Evolutionary conservation across 2,888 invertebrate genomes (phyloP).

Genomic region (Arge pagana): DNA sequence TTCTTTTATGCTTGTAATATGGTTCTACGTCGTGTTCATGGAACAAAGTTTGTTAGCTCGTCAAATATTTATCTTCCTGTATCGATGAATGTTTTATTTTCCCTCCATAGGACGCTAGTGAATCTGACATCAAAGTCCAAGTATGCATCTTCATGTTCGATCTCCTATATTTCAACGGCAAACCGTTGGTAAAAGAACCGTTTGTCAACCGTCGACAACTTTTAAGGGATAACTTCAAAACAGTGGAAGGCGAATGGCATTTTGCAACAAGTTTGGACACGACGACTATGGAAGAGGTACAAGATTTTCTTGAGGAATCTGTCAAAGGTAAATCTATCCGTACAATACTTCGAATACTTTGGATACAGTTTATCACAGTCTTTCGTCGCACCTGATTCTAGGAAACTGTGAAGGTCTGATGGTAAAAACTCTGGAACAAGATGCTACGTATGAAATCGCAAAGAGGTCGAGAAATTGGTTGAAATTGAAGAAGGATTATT

Average conservation of each 20-base stretch:
- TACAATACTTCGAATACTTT: neutral
- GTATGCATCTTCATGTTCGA: constrained; percentile 98
- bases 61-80: too few relatives aligned
- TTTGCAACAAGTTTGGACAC: constrained; percentile 87
- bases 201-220: constrained; percentile 75
- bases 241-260: constrained; percentile 80
- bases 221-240: constrained; percentile 72
- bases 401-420: constrained; percentile 98
- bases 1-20: neutral
- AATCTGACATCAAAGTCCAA: constrained; percentile 78
- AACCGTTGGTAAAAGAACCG: constrained; percentile 78
- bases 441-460: constrained; percentile 96
- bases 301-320: constrained; percentile 91
- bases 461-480: constrained; percentile 93
- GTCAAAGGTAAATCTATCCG: constrained; percentile 71
- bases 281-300: constrained; percentile 85
- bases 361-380: neutral
- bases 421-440: constrained; percentile 91
- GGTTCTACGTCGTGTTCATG: too few relatives aligned
- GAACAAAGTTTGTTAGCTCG: too few relatives aligned
- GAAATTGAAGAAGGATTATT: constrained; percentile 96
- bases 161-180: constrained; percentile 88
- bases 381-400: constrained; percentile 37
- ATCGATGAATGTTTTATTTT: constrained; percentile 23
- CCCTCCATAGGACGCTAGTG: constrained; percentile 68